Base-by-base conservation (phyloP, 2,797 vertebrate genomes). In the Tragelaphus eurycerus region DNA sequence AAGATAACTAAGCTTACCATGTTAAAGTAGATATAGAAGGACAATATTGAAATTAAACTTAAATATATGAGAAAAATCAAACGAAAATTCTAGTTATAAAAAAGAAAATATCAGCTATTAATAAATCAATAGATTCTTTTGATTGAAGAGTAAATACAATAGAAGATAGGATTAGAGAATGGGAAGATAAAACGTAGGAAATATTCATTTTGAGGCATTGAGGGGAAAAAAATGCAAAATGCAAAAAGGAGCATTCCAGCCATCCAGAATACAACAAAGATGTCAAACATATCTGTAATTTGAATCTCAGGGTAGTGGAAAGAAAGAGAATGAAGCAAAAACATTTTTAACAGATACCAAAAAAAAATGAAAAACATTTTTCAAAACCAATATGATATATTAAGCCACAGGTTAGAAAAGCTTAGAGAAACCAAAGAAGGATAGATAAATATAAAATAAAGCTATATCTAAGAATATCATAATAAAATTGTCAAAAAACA, bases 131-230 rank as follows among this genome's bases (percentile, higher is more conserved):
- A 50, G 5, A 84, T 67, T 27, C 7, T 93, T 71, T 94, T 50
- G 92, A 76, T 11, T 46, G n/a, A 86, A 74, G 12, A 82, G 90
- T 52, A 94, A 94, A 96, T 15, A 86, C n/a, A 88, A n/a, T 83
- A 90, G 52, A 87, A 94, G 78, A 90, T 79, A 95, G 57, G 8
- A 85, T 94, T 90, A 93, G 11, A 89, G 6, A 96, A 88, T 55
- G 25, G 71, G 81, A 97, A 88, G 67, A 46, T 25, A 67, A 4
- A n/a, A 57, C 6, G 10, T 52, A 71, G 76, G 19, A 97, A 89
- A 91, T 92, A 82, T 8, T 7, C 10, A 81, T 2, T 17, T 50
- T 67, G 43, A 74, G 9, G 7, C 10, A 93, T 2, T 55, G 25
- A 74, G 34, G 34, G 34, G 19, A 46, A 60, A 86, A 86, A 43